Conservation (phyloP, 2,113 vertebrate genomes). For the Xyrauchen texanus region DNA sequence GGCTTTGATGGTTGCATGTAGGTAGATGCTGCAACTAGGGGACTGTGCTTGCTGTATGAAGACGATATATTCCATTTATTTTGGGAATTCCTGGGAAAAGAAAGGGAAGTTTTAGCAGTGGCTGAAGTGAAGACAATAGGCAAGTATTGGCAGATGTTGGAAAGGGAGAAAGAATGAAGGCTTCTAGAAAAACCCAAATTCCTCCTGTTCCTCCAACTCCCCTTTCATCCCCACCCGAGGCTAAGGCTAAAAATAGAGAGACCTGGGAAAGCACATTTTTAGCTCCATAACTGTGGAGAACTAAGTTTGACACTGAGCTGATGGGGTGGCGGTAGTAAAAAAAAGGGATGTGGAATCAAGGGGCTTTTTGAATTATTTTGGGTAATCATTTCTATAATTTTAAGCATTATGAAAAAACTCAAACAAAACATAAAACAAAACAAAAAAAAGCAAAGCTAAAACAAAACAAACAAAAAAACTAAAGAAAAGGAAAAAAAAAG, state of each 20-base stretch:
- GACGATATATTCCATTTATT: neutral
- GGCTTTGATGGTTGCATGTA: neutral
- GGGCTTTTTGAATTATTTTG: too few species aligned
- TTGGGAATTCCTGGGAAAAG: slow-evolving; percentile 44
- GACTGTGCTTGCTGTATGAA: neutral
- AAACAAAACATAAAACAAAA: too few species aligned
- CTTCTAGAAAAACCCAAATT: slow-evolving; percentile 49
- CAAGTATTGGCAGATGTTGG: slow-evolving; percentile 25
- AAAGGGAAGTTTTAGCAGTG: slow-evolving; percentile 26
- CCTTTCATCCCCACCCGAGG: slow-evolving; percentile 31
- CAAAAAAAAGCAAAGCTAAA: too few species aligned
- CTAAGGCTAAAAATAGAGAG: slow-evolving; percentile 47
- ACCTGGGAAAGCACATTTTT: slow-evolving; percentile 35
- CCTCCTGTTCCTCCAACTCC: slow-evolving; percentile 38
- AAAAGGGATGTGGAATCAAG: too few species aligned
- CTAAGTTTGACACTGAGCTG: slow-evolving; percentile 44
- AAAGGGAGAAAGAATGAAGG: slow-evolving; percentile 30
- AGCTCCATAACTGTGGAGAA: slow-evolving; percentile 20
- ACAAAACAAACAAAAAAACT: too few species aligned
- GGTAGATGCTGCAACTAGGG: neutral
- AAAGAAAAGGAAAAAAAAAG: too few species aligned
- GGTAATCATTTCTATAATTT: too few species aligned
- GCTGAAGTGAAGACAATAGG: slow-evolving; percentile 43
- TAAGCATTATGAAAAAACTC: too few species aligned
- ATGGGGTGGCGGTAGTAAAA: slow-evolving; percentile 2